Percentiles rank a stretch among this genome's conserved stretches.
phyloP scores from a whole-genome alignment of 1,140 invertebrate species.

The Brachionus angularis region DNA sequence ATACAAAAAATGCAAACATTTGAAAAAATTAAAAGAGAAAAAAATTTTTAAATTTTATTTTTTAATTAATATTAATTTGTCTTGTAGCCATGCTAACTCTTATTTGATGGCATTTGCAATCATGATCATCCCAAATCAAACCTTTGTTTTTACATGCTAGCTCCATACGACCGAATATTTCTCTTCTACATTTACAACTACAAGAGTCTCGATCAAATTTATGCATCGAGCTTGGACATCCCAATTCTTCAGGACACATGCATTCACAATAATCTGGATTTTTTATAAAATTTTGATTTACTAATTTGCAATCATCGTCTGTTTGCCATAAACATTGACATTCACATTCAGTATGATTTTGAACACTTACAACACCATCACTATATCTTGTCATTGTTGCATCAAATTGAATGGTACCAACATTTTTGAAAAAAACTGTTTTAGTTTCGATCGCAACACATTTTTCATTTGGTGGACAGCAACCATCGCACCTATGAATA shows the following conservation, averaged over 20 bases:
- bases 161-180: neutral
- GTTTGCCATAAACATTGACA: conserved; percentile 37
- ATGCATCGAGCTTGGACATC: neutral
- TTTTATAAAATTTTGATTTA: conserved; percentile 6
- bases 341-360: conserved; percentile 39
- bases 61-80: no score
- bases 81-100: no score
- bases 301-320: conserved; percentile 15
- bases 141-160: neutral
- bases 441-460: conserved; percentile 24
- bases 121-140: neutral
- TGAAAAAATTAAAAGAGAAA: no score
- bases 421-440: conserved; percentile 5
- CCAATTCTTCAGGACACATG: conserved; percentile 2
- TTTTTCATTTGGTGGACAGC: conserved; percentile 27
- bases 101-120: neutral
- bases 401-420: neutral
- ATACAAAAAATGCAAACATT: no score
- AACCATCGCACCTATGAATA: conserved; percentile 34
- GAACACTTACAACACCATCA: neutral
- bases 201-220: conserved; percentile 25
- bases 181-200: conserved; percentile 7
- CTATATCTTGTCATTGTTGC: neutral
- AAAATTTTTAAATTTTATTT: no score
- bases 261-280: conserved; percentile 35